These are phyloP conservation scores for Eupeodes corollae DNA, from an alignment of 1,140 invertebrate genomes.

Conservation along the genomic window DNA sequence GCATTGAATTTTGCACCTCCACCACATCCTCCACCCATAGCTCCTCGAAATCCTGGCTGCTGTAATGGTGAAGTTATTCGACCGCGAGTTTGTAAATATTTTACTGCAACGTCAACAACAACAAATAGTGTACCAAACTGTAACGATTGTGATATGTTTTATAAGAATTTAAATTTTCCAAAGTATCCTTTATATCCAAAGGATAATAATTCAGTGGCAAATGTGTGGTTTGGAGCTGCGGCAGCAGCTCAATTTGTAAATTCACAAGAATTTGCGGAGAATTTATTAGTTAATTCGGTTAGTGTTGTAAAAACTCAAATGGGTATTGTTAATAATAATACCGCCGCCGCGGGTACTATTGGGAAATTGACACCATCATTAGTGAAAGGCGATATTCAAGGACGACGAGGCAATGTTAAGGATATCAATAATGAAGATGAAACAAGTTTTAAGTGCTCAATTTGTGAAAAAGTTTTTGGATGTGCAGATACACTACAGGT, in stretches of 20 bases:
- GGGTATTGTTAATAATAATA: neutral
- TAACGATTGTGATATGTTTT: slow-evolving; percentile 1
- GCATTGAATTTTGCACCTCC: too few relatives aligned
- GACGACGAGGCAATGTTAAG: neutral
- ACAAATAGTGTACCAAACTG: neutral
- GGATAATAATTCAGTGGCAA: neutral
- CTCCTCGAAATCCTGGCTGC: neutral
- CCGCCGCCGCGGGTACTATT: too few relatives aligned
- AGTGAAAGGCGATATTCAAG: neutral
- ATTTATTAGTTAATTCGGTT: neutral
- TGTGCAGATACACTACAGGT: slow-evolving; percentile 33
- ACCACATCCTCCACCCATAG: neutral
- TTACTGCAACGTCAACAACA: neutral
- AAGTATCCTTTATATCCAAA: neutral
- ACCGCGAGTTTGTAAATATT: neutral
- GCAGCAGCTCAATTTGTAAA: neutral
- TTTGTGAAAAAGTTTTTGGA: slow-evolving; percentile 36
- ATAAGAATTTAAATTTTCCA: neutral
- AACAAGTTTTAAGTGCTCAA: slow-evolving; percentile 31
- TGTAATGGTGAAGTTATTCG: neutral
- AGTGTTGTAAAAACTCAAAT: neutral
- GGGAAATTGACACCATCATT: neutral
- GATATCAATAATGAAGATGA: slow-evolving; percentile 16
- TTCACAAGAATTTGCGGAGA: neutral
- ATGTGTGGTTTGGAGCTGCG: neutral